Conservation (phyloP, 2,888 invertebrate genomes). For the Tinea trinotella region DNA sequence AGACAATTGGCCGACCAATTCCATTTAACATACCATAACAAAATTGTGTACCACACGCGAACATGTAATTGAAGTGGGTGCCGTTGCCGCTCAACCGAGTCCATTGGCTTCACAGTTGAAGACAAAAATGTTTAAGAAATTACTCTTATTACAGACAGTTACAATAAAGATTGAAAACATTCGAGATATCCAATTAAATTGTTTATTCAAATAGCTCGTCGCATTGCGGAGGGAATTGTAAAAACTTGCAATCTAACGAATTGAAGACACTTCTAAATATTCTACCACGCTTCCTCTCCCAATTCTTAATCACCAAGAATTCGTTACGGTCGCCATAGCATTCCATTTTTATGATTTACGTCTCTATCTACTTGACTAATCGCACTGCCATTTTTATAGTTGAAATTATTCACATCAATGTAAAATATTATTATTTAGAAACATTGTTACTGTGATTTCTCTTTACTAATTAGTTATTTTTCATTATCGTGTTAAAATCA, state of each 20-base stretch:
- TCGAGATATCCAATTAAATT: conserved; percentile 1
- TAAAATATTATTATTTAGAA: neutral
- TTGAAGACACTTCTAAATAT: conserved; percentile 6
- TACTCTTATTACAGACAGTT: too few relatives aligned
- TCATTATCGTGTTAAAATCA: neutral
- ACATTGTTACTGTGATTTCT: neutral
- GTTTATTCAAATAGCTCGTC: neutral
- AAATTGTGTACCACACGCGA: conserved; percentile 37
- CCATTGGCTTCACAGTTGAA: neutral
- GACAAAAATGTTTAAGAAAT: too few relatives aligned
- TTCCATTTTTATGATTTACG: neutral
- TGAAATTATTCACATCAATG: neutral
- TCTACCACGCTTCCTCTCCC: conserved; percentile 21
- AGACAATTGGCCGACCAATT: conserved; percentile 21
- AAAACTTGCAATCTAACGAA: neutral
- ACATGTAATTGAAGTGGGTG: conserved; percentile 30
- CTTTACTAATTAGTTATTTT: neutral
- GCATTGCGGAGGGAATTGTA: neutral
- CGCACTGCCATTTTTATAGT: neutral
- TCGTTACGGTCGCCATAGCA: neutral
- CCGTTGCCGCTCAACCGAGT: neutral
- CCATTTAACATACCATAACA: conserved; percentile 31
- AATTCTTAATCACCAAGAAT: conserved; percentile 17
- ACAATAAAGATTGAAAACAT: neutral
- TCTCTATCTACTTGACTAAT: neutral